These are phyloP conservation scores for Gila robusta DNA, from an alignment of 2,797 vertebrate species.

Conservation along the genomic window DNA sequence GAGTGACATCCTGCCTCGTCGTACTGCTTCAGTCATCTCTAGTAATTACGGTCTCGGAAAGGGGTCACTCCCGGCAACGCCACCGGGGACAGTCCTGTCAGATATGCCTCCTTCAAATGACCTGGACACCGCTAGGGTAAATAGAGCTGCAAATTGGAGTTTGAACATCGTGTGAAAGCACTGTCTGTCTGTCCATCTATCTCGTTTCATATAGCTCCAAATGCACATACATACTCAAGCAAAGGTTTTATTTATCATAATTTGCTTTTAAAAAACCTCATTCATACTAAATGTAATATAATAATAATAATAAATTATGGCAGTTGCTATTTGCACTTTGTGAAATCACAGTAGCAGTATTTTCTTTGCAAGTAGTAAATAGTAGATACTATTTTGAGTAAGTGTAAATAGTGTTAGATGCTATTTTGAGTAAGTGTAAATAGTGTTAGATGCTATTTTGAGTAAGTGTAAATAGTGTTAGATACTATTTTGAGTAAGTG, in stretches of 20 bases:
- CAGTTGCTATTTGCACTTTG: not conserved
- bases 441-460: no score
- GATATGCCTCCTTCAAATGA: constrained; percentile 59
- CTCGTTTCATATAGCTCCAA: not conserved
- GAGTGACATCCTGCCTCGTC: not conserved
- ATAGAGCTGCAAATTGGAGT: constrained; percentile 37
- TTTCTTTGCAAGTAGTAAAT: not conserved
- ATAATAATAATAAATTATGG: not conserved
- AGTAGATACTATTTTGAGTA: no score
- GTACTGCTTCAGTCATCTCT: constrained; percentile 36
- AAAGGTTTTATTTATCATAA: not conserved
- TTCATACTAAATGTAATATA: not conserved
- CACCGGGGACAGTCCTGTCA: constrained; percentile 45
- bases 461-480: no score
- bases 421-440: no score
- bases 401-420: no score
- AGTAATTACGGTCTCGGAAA: constrained; percentile 49
- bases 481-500: no score
- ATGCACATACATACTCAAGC: not conserved
- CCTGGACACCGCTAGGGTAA: constrained; percentile 41
- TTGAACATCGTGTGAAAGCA: constrained; percentile 15
- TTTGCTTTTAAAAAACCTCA: not conserved
- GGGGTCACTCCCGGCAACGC: constrained; percentile 48
- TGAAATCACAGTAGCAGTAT: not conserved
- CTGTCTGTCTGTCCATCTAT: constrained; percentile 9